Evolutionary conservation across 2,888 invertebrate genomes (phyloP), one percentile per base, ranked within the genome.

Genomic region (Plagodis pulveraria): DNA sequence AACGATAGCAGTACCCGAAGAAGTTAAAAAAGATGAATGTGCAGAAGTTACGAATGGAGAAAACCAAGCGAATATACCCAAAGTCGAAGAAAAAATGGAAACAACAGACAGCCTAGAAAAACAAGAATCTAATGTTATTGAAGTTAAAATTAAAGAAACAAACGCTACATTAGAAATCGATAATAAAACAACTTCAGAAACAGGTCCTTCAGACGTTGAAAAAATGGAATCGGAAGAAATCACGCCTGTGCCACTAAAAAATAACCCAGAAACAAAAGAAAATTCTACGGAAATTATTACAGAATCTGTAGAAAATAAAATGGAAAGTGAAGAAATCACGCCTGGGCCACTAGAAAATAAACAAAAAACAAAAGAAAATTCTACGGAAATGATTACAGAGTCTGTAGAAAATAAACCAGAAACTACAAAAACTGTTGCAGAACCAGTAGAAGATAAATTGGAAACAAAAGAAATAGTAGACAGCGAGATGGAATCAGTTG

Each of bases 151-250:
- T 2, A 50, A 55, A 12, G 11, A 33, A 8, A 47, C 45, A 38
- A 22, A 46, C n/a, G 44, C 40, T 12, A n/a, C 36, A 12, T 32
- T n/a, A n/a, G 49, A 50, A 42, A 0, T 6, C 38, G 38, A 53
- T 11, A 47, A 11, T n/a, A 36, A 51, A 11, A 6, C 36, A 33
- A 48, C 12, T 32, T 10, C 57, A 0, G 36, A 48, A 52, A 6
- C 22, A 9, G 42, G 22, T 10, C 44, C 22, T 22, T 22, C 47
- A 10, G 59, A 54, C 22, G 48, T 58, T 42, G 55, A 32, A n/a
- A 54, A 54, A 53, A 59, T 48, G 36, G 54, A 52, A 56, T 38
- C 59, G 34, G 58, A 51, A 22, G 65, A 68, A 55, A 64, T 32
- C 54, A 63, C 53, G 12, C 11, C 40, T 4, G 52, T 10, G 10